Evolutionary conservation across 30 jellyfish, hydroid and myxozoan species (phyloP), one percentile per base, ranked within the genome.

Genomic region (Chrysaora quinquecirrha): DNA sequence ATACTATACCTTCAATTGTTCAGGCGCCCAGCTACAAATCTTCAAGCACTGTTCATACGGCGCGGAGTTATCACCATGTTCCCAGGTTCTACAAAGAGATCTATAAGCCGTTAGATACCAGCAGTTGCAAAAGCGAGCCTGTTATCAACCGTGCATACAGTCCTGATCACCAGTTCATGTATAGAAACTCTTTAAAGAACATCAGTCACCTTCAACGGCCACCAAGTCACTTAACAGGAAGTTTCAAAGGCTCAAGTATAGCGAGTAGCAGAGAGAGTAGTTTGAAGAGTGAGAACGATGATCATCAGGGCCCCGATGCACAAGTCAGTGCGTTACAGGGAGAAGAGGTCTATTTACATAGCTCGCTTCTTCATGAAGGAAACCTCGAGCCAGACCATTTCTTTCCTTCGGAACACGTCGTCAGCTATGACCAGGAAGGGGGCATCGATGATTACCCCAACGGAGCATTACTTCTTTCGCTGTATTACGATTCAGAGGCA

Each of bases 191-290:
- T 61, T 70, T 82, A 24, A 75, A 54, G 30, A 48, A 30, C 14
- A 19, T 23, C 3, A 72, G 65, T 2, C 46, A 71, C 29, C 34
- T 48, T 32, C 71, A 14, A 3, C 62, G 77, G 61, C 68, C 95
- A 1, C 71, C 27, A 20, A 73, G 89, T 77, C 96, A 89, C 46
- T 27, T 71, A 7, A 23, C 50, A 19, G 76, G 69, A 21, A 30
- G 48, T 48, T 32, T 28, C 22, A 68, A 78, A 32, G 49, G 32
- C 0, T 29, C 76, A 19, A 88, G 96, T 43, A 70, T 78, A 1
- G 82, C 91, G 27, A 86, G 96, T 63, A 91, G 96, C 84, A 66
- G 96, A 56, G 79, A 75, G 9, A 71, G 87, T 63, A 91, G 97
- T 78, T 25, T 84, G 20, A 67, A 73, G 54, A 80, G 90, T 56